A percentile compares a stretch with the other conserved stretches of the same genome.
phyloP scores from a whole-genome alignment of 2,113 vertebrate species.

The Rhynchopsitta pachyrhyncha region DNA sequence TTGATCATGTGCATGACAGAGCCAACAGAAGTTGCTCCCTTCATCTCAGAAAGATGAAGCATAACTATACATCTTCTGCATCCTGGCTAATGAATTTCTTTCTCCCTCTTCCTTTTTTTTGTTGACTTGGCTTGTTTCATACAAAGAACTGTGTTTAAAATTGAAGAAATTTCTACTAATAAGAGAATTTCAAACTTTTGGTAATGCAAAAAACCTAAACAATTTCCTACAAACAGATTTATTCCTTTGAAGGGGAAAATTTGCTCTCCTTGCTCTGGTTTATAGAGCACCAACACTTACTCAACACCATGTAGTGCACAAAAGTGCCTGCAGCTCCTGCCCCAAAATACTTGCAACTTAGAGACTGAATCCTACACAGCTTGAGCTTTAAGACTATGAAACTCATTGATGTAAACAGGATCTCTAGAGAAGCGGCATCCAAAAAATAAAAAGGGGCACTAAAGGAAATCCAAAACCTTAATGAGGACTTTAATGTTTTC shows the following conservation, averaged over 20 bases:
- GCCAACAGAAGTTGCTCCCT: background rate
- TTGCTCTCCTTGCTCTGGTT: background rate
- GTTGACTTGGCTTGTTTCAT: background rate
- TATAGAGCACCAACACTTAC: background rate
- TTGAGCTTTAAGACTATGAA: background rate
- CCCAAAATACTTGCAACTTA: background rate
- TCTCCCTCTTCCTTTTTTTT: background rate
- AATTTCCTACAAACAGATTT: background rate
- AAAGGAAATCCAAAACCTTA: background rate
- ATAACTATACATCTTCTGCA: background rate
- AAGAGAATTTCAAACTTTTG: background rate
- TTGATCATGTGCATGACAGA: background rate
- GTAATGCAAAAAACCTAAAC: background rate
- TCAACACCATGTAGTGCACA: background rate
- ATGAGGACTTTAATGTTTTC: background rate
- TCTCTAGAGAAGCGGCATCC: background rate
- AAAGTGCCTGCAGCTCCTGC: background rate
- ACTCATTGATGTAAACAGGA: background rate
- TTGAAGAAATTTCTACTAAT: background rate
- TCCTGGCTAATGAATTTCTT: background rate
- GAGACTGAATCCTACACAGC: background rate
- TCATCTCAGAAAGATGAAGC: background rate
- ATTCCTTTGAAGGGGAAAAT: background rate
- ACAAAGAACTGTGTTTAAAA: background rate
- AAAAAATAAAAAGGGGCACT: background rate